Evolutionary conservation across 2,797 vertebrate genomes (phyloP).

Genomic region (Leptoclinus maculatus): DNA sequence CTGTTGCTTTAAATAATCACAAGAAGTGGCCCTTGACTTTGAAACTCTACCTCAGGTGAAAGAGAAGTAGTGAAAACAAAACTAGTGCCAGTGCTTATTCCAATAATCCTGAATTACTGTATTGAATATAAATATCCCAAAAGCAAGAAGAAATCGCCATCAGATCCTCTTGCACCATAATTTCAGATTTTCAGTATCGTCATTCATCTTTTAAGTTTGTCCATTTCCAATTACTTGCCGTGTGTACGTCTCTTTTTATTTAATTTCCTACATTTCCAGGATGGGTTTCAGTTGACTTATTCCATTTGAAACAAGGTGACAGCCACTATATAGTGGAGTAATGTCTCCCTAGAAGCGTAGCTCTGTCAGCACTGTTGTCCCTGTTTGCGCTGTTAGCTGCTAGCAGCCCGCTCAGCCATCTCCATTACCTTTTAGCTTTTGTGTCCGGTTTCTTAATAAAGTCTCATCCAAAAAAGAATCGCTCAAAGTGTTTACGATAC

Average conservation of each 20-base stretch:
- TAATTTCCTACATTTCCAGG: slow-evolving; percentile 10
- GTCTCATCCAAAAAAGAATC: neutral
- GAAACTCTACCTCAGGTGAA: neutral
- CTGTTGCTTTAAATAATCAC: neutral
- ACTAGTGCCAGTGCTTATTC: neutral
- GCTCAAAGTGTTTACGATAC: neutral
- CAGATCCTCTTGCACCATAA: neutral
- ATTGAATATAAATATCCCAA: neutral
- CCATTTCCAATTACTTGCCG: neutral
- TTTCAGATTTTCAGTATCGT: neutral
- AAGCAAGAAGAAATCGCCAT: neutral
- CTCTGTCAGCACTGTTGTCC: too few species aligned
- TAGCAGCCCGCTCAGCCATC: too few species aligned
- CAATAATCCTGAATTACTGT: neutral
- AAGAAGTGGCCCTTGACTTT: neutral
- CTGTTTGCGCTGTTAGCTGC: too few species aligned
- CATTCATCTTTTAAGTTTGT: neutral
- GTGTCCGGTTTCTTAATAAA: neutral
- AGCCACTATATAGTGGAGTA: neutral
- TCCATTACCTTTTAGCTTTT: neutral
- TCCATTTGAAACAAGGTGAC: slow-evolving; percentile 30
- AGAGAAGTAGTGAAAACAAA: neutral
- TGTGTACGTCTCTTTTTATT: neutral
- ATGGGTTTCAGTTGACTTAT: slow-evolving; percentile 17
- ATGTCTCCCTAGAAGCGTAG: too few species aligned